Evolutionary conservation across 2,888 invertebrate genomes (phyloP).

Genomic region (Zaprionus lineosus): DNA sequence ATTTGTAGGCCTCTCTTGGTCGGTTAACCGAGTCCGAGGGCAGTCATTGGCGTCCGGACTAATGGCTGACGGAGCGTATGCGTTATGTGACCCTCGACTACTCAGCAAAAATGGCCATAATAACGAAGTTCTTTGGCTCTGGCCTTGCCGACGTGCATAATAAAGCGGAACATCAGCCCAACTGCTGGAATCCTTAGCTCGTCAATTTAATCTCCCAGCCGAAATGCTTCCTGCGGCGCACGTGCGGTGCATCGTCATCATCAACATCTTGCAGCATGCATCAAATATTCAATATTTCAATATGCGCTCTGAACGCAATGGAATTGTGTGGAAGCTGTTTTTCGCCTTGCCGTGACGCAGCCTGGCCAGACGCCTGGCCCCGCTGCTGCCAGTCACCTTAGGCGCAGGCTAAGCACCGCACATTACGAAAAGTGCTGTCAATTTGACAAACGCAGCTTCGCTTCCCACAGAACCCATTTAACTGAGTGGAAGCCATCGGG

Average conservation of each 20-base stretch:
- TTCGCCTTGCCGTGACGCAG: no score
- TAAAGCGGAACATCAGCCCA: constrained; percentile 30
- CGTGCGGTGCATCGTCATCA: constrained; percentile 28
- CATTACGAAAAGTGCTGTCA: constrained; percentile 2
- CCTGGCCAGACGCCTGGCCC: no score
- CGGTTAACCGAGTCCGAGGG: no score
- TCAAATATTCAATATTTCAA: constrained; percentile 56
- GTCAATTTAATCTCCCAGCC: constrained; percentile 64
- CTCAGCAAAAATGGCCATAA: no score
- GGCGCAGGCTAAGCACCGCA: constrained; percentile 2
- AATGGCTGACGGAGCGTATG: constrained; percentile 2
- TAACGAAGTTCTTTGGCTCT: constrained; percentile 22
- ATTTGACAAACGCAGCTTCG: background rate
- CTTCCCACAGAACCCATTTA: background rate
- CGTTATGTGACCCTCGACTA: constrained; percentile 23
- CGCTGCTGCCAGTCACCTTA: no score
- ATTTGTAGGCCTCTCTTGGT: constrained; percentile 42
- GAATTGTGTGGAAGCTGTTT: no score
- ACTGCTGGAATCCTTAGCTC: constrained; percentile 40
- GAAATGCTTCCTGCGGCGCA: no score
- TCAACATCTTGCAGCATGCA: no score
- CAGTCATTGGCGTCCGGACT: constrained; percentile 20
- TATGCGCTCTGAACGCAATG: constrained; percentile 27
- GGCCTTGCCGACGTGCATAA: constrained; percentile 46
- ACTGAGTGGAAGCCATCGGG: no score